Conservation (phyloP, 2,113 vertebrate genomes). For the Chrysochloris asiatica region DNA sequence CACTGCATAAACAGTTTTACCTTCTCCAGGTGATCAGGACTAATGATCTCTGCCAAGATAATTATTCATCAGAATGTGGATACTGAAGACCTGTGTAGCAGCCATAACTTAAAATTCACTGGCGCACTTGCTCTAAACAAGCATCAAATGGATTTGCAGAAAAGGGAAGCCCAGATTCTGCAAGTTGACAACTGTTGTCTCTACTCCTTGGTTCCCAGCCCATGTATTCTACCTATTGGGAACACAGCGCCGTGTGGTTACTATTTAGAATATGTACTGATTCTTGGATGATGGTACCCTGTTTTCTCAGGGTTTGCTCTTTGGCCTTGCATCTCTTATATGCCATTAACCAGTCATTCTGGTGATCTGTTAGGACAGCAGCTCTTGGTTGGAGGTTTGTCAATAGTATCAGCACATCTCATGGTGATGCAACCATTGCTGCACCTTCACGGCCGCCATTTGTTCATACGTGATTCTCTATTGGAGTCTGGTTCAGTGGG, state of each 20-base stretch:
- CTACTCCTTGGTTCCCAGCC: neutral
- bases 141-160: neutral
- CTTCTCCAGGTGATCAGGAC: neutral
- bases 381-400: neutral
- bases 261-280: neutral
- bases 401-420: neutral
- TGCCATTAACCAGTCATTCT: neutral
- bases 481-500: neutral
- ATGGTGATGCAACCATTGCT: neutral
- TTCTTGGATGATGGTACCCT: neutral
- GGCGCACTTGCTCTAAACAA: neutral
- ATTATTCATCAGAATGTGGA: neutral
- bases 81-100: neutral
- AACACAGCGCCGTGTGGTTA: neutral
- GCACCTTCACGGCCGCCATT: too few species aligned
- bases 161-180: neutral
- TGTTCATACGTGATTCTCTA: neutral
- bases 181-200: neutral
- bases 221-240: neutral
- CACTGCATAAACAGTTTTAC: neutral
- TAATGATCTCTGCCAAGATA: neutral
- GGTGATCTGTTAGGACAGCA: neutral
- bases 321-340: neutral
- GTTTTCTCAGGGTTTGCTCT: neutral
- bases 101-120: neutral